phyloP scores from a whole-genome alignment of 2,797 vertebrate genomes.

The Chrosomus eos region DNA sequence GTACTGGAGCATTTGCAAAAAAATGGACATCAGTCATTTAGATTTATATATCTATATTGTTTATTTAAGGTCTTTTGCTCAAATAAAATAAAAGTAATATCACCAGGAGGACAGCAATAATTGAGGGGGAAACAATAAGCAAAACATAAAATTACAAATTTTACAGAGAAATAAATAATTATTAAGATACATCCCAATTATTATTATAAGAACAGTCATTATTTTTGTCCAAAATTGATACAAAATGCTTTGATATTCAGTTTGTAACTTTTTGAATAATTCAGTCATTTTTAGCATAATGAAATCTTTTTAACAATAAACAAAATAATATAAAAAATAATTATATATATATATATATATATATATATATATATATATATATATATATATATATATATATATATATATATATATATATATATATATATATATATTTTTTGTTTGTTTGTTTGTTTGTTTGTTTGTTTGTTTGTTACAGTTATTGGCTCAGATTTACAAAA shows the following conservation, averaged over 20 bases:
- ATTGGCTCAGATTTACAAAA: too few relatives aligned
- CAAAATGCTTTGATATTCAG: too few relatives aligned
- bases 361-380: too few relatives aligned
- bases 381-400: too few relatives aligned
- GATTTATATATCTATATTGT: not conserved
- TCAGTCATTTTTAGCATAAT: not conserved
- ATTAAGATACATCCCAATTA: not conserved
- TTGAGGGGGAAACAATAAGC: not conserved
- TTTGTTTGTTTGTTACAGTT: too few relatives aligned
- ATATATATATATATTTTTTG: too few relatives aligned
- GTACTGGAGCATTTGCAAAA: not conserved
- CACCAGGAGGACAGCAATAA: not conserved
- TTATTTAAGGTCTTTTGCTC: not conserved
- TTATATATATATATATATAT: not conserved
- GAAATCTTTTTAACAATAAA: not conserved
- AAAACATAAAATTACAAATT: not conserved
- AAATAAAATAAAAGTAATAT: not conserved
- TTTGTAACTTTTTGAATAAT: not conserved
- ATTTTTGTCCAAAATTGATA: not conserved
- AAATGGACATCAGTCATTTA: not conserved
- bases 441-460: too few relatives aligned
- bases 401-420: too few relatives aligned
- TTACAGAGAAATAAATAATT: not conserved
- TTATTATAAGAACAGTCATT: not conserved
- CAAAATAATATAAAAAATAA: not conserved